A percentile compares a stretch with the other conserved stretches of the same genome.
Evolutionary conservation across 2,888 invertebrate species (phyloP).

Genomic region (Diadromus collaris): DNA sequence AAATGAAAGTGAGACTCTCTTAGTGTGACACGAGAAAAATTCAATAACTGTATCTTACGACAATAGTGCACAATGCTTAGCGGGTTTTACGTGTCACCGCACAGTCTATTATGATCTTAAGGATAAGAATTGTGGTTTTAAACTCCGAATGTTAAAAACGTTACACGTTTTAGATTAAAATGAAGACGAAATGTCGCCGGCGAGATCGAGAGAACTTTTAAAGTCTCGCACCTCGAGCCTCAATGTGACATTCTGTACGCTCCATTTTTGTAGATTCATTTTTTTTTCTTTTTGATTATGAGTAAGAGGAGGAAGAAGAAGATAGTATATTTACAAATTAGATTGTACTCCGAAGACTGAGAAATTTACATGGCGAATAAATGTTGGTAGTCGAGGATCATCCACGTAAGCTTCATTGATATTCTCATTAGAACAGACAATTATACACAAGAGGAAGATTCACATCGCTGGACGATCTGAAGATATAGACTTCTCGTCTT

Average conservation of each 20-base stretch:
- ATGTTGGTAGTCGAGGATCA: slow-evolving; percentile 49
- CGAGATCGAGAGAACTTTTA: slow-evolving; percentile 41
- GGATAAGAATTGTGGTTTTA: slow-evolving; percentile 39
- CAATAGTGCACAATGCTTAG: slow-evolving; percentile 53
- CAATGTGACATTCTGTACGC: slow-evolving; percentile 37
- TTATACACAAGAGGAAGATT: slow-evolving; percentile 58
- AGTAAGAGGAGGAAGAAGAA: slow-evolving; percentile 39
- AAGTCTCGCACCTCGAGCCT: slow-evolving; percentile 37
- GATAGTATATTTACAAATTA: slow-evolving; percentile 59
- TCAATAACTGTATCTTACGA: slow-evolving; percentile 36
- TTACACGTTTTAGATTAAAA: slow-evolving; percentile 50
- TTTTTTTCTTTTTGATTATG: slow-evolving; percentile 30
- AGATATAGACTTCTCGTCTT: slow-evolving; percentile 6
- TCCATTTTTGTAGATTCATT: slow-evolving; percentile 41
- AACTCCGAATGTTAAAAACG: slow-evolving; percentile 50
- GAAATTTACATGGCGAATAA: slow-evolving; percentile 55
- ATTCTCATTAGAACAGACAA: slow-evolving; percentile 28
- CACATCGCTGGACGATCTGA: slow-evolving; percentile 19
- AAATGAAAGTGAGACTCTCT: slow-evolving; percentile 54
- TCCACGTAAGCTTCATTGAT: slow-evolving; percentile 33
- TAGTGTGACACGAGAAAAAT: slow-evolving; percentile 36
- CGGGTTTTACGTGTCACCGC: slow-evolving; percentile 20
- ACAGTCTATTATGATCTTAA: slow-evolving; percentile 40
- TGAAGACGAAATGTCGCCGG: slow-evolving; percentile 16
- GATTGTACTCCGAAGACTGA: slow-evolving; percentile 61